A percentile compares a stretch with the other conserved stretches of the same genome.
phyloP scores from a whole-genome alignment of 2,888 invertebrate species.

The Gandaritis pyraliata region DNA sequence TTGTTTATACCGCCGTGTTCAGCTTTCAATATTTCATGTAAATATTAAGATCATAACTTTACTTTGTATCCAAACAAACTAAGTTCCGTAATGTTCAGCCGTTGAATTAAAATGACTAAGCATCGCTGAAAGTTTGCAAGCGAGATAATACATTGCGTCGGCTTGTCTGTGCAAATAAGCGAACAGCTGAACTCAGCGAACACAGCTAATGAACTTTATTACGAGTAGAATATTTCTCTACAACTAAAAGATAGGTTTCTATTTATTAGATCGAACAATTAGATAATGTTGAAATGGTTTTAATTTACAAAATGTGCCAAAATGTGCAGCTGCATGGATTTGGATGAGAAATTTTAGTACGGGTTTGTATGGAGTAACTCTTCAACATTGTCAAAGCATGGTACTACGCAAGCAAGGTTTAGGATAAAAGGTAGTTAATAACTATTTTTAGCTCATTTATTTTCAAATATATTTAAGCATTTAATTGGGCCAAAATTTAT shows the following conservation, averaged over 20 bases:
- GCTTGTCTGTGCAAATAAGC: slow-evolving; percentile 57
- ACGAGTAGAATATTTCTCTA: slow-evolving; percentile 17
- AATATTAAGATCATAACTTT: slow-evolving; percentile 18
- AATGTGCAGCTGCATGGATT: too few relatives aligned
- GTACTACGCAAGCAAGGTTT: too few relatives aligned
- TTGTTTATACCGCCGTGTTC: neutral
- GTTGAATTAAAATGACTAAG: slow-evolving; percentile 56
- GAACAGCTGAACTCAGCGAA: slow-evolving; percentile 40
- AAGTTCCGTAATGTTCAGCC: slow-evolving; percentile 29
- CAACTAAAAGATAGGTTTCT: neutral
- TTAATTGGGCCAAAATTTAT: too few relatives aligned
- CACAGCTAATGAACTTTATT: slow-evolving; percentile 29
- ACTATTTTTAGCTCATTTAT: too few relatives aligned
- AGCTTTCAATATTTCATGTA: neutral
- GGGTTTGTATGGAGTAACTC: too few relatives aligned
- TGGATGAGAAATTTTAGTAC: too few relatives aligned
- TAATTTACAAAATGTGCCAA: too few relatives aligned
- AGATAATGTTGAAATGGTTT: too few relatives aligned
- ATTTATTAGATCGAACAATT: too few relatives aligned
- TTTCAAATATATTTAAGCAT: too few relatives aligned
- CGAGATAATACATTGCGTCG: slow-evolving; percentile 58
- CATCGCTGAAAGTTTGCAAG: slow-evolving; percentile 54
- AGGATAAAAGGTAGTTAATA: too few relatives aligned
- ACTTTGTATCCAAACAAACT: slow-evolving; percentile 19
- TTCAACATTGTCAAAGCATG: too few relatives aligned